These are phyloP conservation scores for Parnassius mnemosyne DNA, from an alignment of 2,888 invertebrate species.

Conservation along the genomic window DNA sequence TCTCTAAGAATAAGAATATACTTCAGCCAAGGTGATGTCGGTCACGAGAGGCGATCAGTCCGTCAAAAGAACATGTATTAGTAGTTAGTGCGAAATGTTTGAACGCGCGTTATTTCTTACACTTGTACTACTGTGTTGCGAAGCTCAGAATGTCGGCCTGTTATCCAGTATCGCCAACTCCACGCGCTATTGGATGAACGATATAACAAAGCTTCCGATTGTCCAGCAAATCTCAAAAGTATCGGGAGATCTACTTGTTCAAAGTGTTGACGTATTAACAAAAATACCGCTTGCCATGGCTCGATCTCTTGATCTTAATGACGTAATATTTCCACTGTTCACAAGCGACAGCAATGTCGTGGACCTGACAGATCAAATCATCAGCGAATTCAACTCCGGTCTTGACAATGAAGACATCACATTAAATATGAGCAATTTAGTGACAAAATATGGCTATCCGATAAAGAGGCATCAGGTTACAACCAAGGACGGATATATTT, in stretches of 20 bases:
- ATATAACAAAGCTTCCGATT: constrained; percentile 14
- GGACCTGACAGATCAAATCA: constrained; percentile 37
- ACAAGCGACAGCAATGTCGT: constrained; percentile 39
- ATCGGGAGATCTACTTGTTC: constrained; percentile 12
- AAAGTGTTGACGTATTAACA: constrained; percentile 8
- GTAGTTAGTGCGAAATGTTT: constrained; percentile 19
- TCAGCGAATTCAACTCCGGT: constrained; percentile 38
- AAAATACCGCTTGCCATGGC: constrained; percentile 38
- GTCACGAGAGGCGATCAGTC: constrained; percentile 16
- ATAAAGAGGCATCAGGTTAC: constrained; percentile 47
- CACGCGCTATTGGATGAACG: constrained; percentile 10
- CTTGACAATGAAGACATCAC: constrained; percentile 50
- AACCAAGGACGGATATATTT: constrained; percentile 56
- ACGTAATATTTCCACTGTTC: constrained; percentile 34
- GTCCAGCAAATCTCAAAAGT: constrained; percentile 11
- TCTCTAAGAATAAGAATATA: too few species aligned
- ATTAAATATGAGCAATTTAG: constrained; percentile 42
- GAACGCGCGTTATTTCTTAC: constrained; percentile 7
- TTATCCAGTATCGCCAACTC: constrained; percentile 11
- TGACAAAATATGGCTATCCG: constrained; percentile 51
- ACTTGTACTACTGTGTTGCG: not conserved
- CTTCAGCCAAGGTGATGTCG: constrained; percentile 20
- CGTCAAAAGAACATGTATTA: constrained; percentile 3
- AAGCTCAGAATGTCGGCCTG: constrained; percentile 9
- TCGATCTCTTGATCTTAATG: constrained; percentile 34